Conservation (phyloP, 2,113 vertebrate species). For the Tauraco erythrolophus region DNA sequence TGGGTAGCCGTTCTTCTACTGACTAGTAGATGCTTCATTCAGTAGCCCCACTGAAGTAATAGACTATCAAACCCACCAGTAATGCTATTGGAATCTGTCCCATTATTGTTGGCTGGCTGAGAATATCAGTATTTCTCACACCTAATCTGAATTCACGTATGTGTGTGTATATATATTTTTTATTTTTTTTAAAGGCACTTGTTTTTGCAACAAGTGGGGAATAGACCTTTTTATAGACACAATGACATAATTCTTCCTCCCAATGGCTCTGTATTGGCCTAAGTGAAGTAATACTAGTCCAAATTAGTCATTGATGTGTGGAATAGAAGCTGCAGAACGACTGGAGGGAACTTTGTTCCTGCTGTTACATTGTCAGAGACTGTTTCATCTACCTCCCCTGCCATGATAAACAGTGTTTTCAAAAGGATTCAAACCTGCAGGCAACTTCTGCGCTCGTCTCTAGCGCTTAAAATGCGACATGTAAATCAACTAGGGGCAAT, state of each 20-base stretch:
- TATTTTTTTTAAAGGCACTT: not conserved
- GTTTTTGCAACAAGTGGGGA: not conserved
- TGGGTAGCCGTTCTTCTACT: not conserved
- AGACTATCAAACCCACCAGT: not conserved
- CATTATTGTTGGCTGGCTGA: not conserved
- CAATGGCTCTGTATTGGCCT: not conserved
- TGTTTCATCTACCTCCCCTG: not conserved
- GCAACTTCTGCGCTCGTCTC: not conserved
- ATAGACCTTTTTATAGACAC: not conserved
- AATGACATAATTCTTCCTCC: not conserved
- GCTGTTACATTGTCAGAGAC: not conserved
- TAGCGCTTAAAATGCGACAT: not conserved
- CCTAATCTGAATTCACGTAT: not conserved
- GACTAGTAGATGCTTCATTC: not conserved
- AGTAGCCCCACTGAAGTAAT: not conserved
- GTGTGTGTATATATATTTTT: not conserved
- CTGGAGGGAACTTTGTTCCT: conserved; percentile 31
- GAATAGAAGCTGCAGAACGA: not conserved
- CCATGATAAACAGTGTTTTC: not conserved
- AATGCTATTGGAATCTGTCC: rapidly evolving
- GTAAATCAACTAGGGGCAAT: conserved; percentile 13
- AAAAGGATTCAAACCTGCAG: not conserved
- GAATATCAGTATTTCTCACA: not conserved
- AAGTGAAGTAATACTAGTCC: not conserved
- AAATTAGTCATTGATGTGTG: conserved; percentile 34